Conservation (phyloP, 2,888 invertebrate genomes). For the Tineola bisselliella region DNA sequence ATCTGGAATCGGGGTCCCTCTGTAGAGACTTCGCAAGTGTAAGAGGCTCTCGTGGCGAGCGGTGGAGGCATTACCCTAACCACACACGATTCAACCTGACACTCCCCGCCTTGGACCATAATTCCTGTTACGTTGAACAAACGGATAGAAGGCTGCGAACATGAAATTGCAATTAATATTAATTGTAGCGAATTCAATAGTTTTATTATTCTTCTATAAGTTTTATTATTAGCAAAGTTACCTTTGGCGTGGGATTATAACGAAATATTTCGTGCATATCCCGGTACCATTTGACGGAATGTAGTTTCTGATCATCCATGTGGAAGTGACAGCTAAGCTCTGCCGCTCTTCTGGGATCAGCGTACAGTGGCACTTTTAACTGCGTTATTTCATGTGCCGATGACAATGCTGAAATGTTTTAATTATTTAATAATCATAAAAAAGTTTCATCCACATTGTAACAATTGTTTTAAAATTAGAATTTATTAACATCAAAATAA, state of each 20-base stretch:
- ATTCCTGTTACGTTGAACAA: constrained; percentile 54
- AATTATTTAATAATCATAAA: no score
- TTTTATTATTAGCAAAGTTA: constrained; percentile 19
- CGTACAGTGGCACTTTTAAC: constrained; percentile 54
- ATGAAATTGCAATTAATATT: not conserved
- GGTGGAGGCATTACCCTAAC: constrained; percentile 57
- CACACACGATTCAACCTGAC: constrained; percentile 42
- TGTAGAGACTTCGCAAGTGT: constrained; percentile 56
- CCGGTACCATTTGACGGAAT: constrained; percentile 61
- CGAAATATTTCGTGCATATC: constrained; percentile 59
- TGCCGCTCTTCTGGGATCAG: constrained; percentile 57
- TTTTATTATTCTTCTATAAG: no score
- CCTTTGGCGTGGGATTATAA: constrained; percentile 54
- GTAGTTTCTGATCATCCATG: constrained; percentile 55
- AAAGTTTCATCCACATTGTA: no score
- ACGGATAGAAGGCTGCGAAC: constrained; percentile 44
- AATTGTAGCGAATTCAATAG: constrained; percentile 8
- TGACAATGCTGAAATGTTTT: constrained; percentile 37
- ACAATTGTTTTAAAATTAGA: no score
- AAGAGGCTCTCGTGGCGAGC: constrained; percentile 46
- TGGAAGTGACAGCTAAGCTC: constrained; percentile 59
- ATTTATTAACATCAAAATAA: no score
- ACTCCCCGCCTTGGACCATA: constrained; percentile 54
- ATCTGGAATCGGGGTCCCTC: constrained; percentile 60
- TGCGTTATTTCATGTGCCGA: constrained; percentile 57